These are phyloP conservation scores for Stratiomys singularior DNA, from an alignment of 2,888 invertebrate species.

Conservation along the genomic window DNA sequence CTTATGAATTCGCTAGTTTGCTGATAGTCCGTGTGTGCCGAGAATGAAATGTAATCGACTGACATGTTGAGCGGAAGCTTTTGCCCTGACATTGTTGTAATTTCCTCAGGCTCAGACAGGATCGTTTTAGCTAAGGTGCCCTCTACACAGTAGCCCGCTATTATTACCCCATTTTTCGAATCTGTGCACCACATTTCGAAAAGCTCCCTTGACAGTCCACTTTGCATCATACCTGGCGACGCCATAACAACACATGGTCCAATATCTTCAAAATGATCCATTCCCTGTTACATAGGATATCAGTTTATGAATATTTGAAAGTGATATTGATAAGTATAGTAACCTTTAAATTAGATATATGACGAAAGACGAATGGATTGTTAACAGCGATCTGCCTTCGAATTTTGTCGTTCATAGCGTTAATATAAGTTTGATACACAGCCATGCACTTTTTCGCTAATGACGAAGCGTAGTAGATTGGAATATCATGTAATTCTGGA, in stretches of 20 bases:
- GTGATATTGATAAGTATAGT: background rate
- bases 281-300: conserved; percentile 72
- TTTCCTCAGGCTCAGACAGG: conserved; percentile 97
- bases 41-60: conserved; percentile 99
- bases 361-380: conserved; percentile 98
- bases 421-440: conserved; percentile 99
- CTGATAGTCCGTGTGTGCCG: conserved; percentile 98
- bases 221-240: conserved; percentile 99
- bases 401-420: conserved; percentile 99
- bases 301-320: background rate
- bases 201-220: conserved; percentile 93
- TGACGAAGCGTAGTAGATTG: conserved; percentile 99
- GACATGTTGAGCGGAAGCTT: conserved; percentile 96
- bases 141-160: conserved; percentile 95
- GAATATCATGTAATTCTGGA: conserved; percentile 97
- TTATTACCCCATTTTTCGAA: conserved; percentile 97
- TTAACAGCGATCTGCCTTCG: conserved; percentile 95
- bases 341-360: conserved; percentile 91
- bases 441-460: conserved; percentile 99
- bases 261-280: conserved; percentile 99
- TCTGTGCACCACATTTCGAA: conserved; percentile 99
- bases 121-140: conserved; percentile 93
- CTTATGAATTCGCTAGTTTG: conserved; percentile 98
- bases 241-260: conserved; percentile 99
- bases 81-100: conserved; percentile 93